These are phyloP conservation scores for Microcebus ravelobensis DNA, from an alignment of 2,113 vertebrate genomes.

Conservation along the genomic window DNA sequence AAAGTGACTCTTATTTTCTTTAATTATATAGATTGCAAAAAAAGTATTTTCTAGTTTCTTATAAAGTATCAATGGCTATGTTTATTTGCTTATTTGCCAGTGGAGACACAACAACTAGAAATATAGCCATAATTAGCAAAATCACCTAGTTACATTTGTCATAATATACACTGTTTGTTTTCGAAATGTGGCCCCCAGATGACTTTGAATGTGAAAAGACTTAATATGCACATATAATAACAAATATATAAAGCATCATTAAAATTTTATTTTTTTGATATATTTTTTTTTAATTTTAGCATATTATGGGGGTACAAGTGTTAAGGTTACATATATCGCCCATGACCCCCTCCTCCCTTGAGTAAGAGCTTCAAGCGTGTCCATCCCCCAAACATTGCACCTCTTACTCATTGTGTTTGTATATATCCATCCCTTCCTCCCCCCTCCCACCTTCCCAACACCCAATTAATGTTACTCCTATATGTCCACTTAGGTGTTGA, in stretches of 20 bases:
- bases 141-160: not conserved
- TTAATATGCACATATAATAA: not conserved
- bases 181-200: not conserved
- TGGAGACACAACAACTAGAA: not conserved
- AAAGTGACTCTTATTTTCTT: constrained; percentile 20
- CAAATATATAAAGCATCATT: not conserved
- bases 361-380: too few species aligned
- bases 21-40: not conserved
- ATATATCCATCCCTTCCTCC: too few species aligned
- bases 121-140: not conserved
- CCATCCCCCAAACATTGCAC: too few species aligned
- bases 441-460: too few species aligned
- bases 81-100: not conserved
- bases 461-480: too few species aligned
- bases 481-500: too few species aligned
- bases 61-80: not conserved
- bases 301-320: too few species aligned
- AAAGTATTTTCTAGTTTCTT: not conserved
- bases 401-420: too few species aligned
- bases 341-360: too few species aligned
- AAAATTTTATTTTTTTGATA: not conserved
- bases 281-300: too few species aligned
- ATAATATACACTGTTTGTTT: not conserved
- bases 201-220: not conserved
- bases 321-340: too few species aligned